phyloP scores from a whole-genome alignment of 2,113 vertebrate genomes.

The Rhadina sibilatrix region DNA sequence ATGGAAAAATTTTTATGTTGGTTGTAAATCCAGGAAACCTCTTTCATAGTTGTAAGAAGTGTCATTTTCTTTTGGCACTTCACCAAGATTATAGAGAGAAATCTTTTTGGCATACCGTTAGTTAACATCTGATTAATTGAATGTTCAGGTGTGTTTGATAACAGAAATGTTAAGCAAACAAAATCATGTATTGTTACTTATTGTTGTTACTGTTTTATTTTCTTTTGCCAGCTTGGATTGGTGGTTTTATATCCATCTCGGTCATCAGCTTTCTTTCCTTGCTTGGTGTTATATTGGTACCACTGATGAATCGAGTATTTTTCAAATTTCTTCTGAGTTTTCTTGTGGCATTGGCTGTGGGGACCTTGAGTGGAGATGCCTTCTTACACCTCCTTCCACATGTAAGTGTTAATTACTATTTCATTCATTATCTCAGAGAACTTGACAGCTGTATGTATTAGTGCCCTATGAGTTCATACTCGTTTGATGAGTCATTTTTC shows the following conservation, averaged over 20 bases:
- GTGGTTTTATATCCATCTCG: constrained; percentile 92
- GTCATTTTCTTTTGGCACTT: background rate
- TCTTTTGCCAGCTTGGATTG: constrained; percentile 86
- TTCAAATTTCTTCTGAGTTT: constrained; percentile 98
- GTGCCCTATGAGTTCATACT: background rate
- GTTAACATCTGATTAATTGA: background rate
- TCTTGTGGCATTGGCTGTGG: constrained; percentile 93
- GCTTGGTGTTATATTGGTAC: constrained; percentile 89
- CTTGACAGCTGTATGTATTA: background rate
- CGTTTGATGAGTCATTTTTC: background rate
- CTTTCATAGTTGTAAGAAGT: background rate
- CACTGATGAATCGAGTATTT: constrained; percentile 92
- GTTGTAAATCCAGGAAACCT: background rate
- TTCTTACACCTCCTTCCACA: constrained; percentile 96
- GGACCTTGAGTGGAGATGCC: constrained; percentile 94
- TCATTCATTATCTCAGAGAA: background rate
- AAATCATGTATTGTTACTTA: background rate
- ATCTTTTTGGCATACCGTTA: background rate
- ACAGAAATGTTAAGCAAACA: background rate
- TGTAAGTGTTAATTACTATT: constrained; percentile 76
- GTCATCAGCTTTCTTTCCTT: constrained; percentile 94
- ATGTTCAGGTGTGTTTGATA: background rate
- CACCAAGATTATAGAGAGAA: background rate
- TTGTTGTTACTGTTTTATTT: background rate
- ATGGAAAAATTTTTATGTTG: background rate